Evolutionary conservation across 2,797 vertebrate species (phyloP).

Genomic region (Protonibea diacanthus): DNA sequence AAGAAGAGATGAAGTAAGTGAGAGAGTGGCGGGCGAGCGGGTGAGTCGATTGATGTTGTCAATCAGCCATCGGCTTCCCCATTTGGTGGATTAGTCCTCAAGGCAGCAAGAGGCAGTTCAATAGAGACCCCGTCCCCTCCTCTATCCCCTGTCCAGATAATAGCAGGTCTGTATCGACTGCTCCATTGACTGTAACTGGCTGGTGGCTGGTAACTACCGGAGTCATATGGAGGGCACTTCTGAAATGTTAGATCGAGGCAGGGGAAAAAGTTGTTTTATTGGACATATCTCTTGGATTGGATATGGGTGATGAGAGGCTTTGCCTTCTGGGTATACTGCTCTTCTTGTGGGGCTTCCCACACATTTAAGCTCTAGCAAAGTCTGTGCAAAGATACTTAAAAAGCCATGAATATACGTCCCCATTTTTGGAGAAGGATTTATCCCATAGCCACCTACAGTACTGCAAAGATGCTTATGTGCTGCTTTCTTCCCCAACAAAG

Average conservation of each 20-base stretch:
- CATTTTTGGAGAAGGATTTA: constrained; percentile 47
- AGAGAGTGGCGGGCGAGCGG: constrained; percentile 44
- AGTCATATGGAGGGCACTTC: constrained; percentile 67
- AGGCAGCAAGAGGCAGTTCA: constrained; percentile 70
- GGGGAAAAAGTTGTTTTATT: constrained; percentile 64
- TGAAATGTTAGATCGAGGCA: constrained; percentile 65
- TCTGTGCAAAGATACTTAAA: constrained; percentile 48
- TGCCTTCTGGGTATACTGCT: constrained; percentile 44
- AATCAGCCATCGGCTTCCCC: constrained; percentile 78
- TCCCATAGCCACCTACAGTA: constrained; percentile 36
- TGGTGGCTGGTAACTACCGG: constrained; percentile 53
- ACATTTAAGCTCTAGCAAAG: constrained; percentile 56
- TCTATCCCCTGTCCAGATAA: constrained; percentile 76
- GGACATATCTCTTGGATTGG: constrained; percentile 46
- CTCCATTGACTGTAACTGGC: constrained; percentile 71
- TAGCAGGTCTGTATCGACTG: constrained; percentile 71
- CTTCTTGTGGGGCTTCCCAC: constrained; percentile 46
- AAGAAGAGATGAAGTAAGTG: constrained; percentile 57
- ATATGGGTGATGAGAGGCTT: constrained; percentile 53
- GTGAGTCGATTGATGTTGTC: constrained; percentile 70
- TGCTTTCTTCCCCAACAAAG: constrained; percentile 36
- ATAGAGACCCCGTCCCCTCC: constrained; percentile 71
- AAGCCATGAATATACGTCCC: constrained; percentile 27
- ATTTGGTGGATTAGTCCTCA: constrained; percentile 76
- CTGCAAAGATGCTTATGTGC: constrained; percentile 40